phyloP scores from a whole-genome alignment of 1,140 invertebrate species.

The Coptotermes formosanus region DNA sequence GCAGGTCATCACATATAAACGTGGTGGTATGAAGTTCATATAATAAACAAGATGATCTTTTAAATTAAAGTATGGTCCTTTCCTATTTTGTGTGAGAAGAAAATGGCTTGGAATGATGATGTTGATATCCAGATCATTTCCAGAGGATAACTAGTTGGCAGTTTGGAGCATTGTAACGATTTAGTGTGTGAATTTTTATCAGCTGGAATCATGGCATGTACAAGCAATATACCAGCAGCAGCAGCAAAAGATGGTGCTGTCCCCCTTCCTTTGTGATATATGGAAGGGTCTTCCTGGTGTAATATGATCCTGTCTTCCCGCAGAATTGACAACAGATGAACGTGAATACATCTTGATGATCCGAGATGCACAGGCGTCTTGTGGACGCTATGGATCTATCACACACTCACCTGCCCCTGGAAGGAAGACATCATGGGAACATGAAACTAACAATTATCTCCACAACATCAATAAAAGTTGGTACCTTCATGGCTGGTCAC shows the following conservation, averaged over 20 bases:
- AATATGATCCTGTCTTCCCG: constrained; percentile 4
- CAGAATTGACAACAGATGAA: not conserved
- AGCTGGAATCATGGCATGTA: not conserved
- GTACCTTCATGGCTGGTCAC: not conserved
- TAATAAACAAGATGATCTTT: too few relatives aligned
- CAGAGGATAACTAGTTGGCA: not conserved
- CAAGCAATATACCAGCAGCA: not conserved
- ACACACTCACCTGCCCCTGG: not conserved
- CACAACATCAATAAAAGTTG: constrained; percentile 4
- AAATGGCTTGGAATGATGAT: not conserved
- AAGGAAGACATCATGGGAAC: not conserved
- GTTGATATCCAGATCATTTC: not conserved
- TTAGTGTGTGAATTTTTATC: not conserved
- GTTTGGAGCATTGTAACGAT: not conserved
- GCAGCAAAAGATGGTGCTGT: not conserved
- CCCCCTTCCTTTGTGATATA: not conserved
- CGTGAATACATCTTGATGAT: not conserved
- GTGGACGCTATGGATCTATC: not conserved
- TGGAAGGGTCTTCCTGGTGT: not conserved
- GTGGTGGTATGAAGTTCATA: too few relatives aligned
- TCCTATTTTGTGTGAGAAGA: too few relatives aligned
- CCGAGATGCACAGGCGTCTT: not conserved
- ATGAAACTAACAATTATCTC: not conserved
- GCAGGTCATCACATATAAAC: too few relatives aligned
- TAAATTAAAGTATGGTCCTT: too few relatives aligned